Evolutionary conservation across 2,113 vertebrate species (phyloP), one percentile per base, ranked within the genome.

Genomic region (Neotragus moschatus): DNA sequence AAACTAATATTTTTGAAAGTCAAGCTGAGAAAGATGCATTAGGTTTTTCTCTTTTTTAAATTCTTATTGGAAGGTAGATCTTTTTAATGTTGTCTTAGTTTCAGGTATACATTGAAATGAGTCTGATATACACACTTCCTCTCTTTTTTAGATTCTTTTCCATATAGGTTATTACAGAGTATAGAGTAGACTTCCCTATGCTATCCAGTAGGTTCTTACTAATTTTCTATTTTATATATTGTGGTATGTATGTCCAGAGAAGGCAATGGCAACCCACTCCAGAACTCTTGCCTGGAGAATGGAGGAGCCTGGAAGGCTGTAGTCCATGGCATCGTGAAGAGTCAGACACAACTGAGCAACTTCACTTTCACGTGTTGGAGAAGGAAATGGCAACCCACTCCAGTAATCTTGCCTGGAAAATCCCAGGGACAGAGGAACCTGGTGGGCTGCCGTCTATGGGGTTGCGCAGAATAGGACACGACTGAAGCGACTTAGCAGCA

Each of bases 401-500:
- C 33, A 66, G 33, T n/a, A 4, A 3, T n/a, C 33, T 66, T 9
- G 33, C 61, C 61, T 66, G 33, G 8, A 66, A 9, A 66, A n/a
- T 66, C 16, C 33, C 33, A n/a, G 16, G 61, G 61, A 19, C 16
- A 19, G 61, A 19, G 16, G 61, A 66, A 16, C 16, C 33, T n/a
- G 33, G 33, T 66, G 61, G 61, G 33, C 61, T n/a, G 61, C 33
- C 2, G 2, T 19, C 61, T n/a, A n/a, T n/a, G 33, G 16, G 4
- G 16, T 10, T 0, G 2, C 33, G 19, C 33, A 66, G 33, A n/a
- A 1, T 10, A 0, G 0, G 61, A 66, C 4, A n/a, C 1, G 4
- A 19, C 16, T 66, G 63, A 66, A 66, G 33, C 0, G 8, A n/a
- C 16, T n/a, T n/a, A 66, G 6, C 7, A n/a, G 33, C 61, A n/a